A percentile compares a stretch with the other conserved stretches of the same genome.
Conservation (phyloP, 2,113 vertebrate genomes). For the Canis aureus region DNA sequence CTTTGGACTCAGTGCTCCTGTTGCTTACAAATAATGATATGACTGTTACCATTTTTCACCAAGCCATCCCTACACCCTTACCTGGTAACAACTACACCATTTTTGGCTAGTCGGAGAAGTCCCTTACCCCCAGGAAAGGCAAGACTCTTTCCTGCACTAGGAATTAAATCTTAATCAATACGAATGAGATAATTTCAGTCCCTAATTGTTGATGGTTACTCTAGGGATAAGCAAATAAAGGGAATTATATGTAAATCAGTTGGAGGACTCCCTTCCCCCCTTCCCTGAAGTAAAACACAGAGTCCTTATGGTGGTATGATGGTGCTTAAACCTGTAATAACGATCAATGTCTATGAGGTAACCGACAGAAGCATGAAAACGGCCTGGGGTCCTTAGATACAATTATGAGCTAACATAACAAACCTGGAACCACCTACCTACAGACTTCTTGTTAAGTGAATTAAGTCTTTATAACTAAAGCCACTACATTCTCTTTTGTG, state of each 20-base stretch:
- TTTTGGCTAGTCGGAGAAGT: neutral
- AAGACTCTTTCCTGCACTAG: neutral
- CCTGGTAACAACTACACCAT: neutral
- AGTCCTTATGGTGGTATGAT: neutral
- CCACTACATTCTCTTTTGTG: neutral
- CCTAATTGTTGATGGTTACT: neutral
- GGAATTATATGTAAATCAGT: conserved; percentile 42
- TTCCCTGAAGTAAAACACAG: conserved; percentile 22
- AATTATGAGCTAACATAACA: neutral
- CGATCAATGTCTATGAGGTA: neutral
- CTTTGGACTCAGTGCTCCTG: neutral
- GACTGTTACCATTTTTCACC: neutral
- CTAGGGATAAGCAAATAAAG: neutral
- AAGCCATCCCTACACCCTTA: neutral
- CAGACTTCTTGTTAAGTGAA: neutral
- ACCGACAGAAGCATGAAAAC: neutral
- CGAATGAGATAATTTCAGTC: neutral
- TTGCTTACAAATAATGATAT: neutral
- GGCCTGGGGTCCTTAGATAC: neutral
- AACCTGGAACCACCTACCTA: neutral
- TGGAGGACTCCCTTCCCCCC: neutral
- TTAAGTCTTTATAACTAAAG: neutral
- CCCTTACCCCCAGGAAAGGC: neutral
- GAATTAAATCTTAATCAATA: conserved; percentile 45
- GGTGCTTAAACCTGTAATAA: neutral